Base-by-base conservation (phyloP, 2,888 invertebrate genomes). In the Athripsodes cinereus region DNA sequence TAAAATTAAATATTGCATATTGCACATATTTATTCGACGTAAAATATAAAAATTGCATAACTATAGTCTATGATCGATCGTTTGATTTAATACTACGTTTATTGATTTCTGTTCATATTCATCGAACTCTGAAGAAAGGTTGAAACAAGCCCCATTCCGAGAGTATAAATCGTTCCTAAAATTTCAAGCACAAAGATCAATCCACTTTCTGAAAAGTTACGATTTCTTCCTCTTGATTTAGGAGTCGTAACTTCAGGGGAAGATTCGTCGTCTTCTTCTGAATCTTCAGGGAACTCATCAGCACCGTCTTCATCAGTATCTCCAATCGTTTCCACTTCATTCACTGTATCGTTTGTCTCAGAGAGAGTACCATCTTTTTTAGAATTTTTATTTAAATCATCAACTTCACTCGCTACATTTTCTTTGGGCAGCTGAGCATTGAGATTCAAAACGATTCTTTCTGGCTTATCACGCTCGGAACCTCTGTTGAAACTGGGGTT, bases 161-260 rank as follows among this genome's bases (percentile, higher is more conserved):
- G 57, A 59, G 75, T 75, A 13, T 74, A 55, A 0, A 74, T 44
- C 60, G 75, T 75, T 0, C 71, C 74, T 0, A 76, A 31, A 0
- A 75, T 51, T 57, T 78, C 78, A 2, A 78, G 57, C 1, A 75
- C 20, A 46, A 54, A 58, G 40, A 58, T 46, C 18, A 58, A 22
- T 16, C 54, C 44, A 34, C 46, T 58, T 44, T 58, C 58, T 21
- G 22, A 58, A 18, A 54, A 44, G 19, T 54, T 58, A n/a, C 22
- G 21, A 19, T 26, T 51, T 21, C 53, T 13, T n/a, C 2, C 16
- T 40, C 16, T 40, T 5, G 40, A 8, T 13, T 40, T 40, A 8
- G 40, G 40, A 13, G 40, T 40, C n/a, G 40, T 40, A n/a, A 40
- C 16, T 40, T 40, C 65, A 26, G 64, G 64, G 52, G 65, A 65